phyloP scores from a whole-genome alignment of 2,797 vertebrate genomes.

The Anniella stebbinsi region DNA sequence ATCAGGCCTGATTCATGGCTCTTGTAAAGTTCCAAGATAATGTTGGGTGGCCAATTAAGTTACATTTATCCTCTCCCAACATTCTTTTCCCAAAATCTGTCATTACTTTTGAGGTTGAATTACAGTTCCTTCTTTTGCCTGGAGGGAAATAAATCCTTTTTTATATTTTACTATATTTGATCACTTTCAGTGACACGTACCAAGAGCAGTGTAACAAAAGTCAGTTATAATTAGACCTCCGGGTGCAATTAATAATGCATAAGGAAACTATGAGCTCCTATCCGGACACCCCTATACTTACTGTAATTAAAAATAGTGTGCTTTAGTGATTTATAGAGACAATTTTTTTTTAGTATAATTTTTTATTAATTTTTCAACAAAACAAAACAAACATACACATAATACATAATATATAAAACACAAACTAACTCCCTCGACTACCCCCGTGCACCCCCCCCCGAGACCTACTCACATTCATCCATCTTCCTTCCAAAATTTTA shows the following conservation, averaged over 20 bases:
- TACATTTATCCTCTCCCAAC: slow-evolving; percentile 37
- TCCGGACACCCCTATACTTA: slow-evolving; percentile 39
- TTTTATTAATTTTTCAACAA: too few species aligned
- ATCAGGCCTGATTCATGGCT: background rate
- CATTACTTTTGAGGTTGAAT: slow-evolving; percentile 62
- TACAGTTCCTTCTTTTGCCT: slow-evolving; percentile 50
- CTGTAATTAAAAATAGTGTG: slow-evolving; percentile 52
- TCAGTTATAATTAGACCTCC: slow-evolving; percentile 62
- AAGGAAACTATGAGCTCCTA: slow-evolving; percentile 33
- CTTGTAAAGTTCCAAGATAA: slow-evolving; percentile 9
- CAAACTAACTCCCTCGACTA: too few species aligned
- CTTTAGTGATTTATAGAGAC: slow-evolving; percentile 16
- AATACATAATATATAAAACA: too few species aligned
- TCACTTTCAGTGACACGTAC: slow-evolving; percentile 18
- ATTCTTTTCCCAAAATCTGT: slow-evolving; percentile 46
- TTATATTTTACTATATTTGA: slow-evolving; percentile 60
- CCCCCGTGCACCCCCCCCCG: too few species aligned
- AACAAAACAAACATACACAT: too few species aligned
- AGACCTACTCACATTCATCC: too few species aligned
- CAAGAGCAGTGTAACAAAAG: slow-evolving; percentile 49
- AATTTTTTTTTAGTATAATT: too few species aligned
- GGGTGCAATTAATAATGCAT: slow-evolving; percentile 62
- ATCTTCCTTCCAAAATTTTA: too few species aligned
- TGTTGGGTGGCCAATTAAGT: slow-evolving; percentile 52
- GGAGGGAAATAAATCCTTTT: slow-evolving; percentile 43